These are phyloP conservation scores for Archips xylosteana DNA, from an alignment of 2,888 invertebrate genomes.

Conservation along the genomic window DNA sequence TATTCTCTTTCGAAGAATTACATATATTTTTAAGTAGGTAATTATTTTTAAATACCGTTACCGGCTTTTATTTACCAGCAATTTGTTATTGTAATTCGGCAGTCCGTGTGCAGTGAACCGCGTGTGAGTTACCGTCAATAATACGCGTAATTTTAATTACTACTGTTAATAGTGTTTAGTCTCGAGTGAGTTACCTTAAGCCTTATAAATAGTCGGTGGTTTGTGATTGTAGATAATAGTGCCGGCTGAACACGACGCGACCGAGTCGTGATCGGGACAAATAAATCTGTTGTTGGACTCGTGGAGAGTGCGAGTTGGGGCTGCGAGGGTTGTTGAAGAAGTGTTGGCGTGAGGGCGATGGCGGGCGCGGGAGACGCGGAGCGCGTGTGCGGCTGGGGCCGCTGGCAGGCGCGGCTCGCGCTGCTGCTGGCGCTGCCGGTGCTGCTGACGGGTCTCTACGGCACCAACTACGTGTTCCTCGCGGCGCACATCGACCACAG, in stretches of 20 bases:
- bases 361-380: conserved; percentile 28
- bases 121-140: conserved; percentile 1
- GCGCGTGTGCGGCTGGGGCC: conserved; percentile 63
- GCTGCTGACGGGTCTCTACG: conserved; percentile 76
- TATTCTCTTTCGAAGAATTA: not conserved
- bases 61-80: conserved; percentile 27
- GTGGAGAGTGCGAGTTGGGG: not conserved
- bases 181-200: conserved; percentile 13
- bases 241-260: not conserved
- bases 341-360: conserved; percentile 6
- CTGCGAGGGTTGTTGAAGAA: not conserved
- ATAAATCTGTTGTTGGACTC: not conserved
- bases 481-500: conserved; percentile 74
- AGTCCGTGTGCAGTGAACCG: conserved; percentile 28
- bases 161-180: not conserved
- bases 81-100: conserved; percentile 27
- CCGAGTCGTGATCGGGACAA: not conserved
- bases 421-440: conserved; percentile 76
- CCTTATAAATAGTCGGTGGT: conserved; percentile 9
- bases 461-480: conserved; percentile 80
- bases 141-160: not conserved
- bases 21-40: conserved; percentile 11
- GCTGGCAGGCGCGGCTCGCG: conserved; percentile 77
- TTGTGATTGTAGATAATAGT: not conserved
- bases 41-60: conserved; percentile 13